These are phyloP conservation scores for Diglossa cyanea DNA, from an alignment of 2,797 vertebrate genomes.

Conservation along the genomic window DNA sequence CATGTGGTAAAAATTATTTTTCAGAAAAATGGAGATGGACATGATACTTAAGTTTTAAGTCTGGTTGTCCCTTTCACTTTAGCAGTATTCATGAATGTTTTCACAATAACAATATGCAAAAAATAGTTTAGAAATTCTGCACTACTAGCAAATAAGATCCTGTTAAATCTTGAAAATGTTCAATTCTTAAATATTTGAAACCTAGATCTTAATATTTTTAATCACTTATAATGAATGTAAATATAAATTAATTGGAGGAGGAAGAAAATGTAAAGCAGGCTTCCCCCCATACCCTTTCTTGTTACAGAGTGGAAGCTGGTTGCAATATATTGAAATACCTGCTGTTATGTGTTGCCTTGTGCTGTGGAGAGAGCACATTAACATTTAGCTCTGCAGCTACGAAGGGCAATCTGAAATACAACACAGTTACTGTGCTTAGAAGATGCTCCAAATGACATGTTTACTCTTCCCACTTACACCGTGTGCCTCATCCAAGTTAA, in stretches of 20 bases:
- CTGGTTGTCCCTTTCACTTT: not conserved
- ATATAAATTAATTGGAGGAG: not conserved
- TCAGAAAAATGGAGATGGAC: not conserved
- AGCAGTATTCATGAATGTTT: constrained; percentile 6
- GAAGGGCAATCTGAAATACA: not conserved
- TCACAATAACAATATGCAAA: not conserved
- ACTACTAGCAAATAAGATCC: not conserved
- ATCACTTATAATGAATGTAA: not conserved
- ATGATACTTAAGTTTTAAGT: not conserved
- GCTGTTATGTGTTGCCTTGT: not conserved
- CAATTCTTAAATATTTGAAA: not conserved
- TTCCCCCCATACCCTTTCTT: not conserved
- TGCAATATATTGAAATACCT: not conserved
- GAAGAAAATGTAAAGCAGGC: not conserved
- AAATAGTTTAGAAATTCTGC: not conserved
- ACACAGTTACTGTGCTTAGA: not conserved
- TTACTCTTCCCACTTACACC: not conserved
- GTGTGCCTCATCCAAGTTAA: not conserved
- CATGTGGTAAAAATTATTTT: not conserved
- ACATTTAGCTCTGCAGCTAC: not conserved
- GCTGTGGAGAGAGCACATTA: not conserved
- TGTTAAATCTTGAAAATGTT: not conserved
- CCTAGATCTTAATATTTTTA: not conserved
- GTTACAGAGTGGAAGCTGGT: not conserved
- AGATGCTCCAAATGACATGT: not conserved